Conservation (phyloP, 2,888 invertebrate species). For the Kryphioiulus occultus region DNA sequence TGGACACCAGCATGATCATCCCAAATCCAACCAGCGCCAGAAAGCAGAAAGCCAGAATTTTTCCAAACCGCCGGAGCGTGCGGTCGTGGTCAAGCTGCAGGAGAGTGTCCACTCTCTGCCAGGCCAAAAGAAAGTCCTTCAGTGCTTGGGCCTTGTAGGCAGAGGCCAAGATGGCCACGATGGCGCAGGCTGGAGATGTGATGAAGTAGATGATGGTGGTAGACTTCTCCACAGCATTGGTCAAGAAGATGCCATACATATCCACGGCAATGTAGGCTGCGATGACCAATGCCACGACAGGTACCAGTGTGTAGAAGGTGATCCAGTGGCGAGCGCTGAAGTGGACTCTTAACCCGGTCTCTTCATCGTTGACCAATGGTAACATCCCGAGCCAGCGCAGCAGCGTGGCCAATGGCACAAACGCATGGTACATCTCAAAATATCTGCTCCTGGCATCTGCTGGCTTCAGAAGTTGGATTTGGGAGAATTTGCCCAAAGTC, state of each 20-base stretch:
- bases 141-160: background rate
- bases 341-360: background rate
- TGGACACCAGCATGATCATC: no score
- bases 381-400: slow-evolving; percentile 8
- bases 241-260: background rate
- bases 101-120: background rate
- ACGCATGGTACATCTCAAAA: no score
- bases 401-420: background rate
- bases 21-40: background rate
- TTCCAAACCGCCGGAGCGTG: background rate
- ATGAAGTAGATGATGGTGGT: slow-evolving; percentile 6
- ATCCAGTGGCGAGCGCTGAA: background rate
- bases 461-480: background rate
- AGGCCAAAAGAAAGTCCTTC: background rate
- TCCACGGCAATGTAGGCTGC: background rate
- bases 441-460: background rate
- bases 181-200: background rate
- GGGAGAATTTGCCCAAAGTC: no score
- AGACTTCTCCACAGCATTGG: background rate
- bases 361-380: background rate
- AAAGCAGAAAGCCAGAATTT: background rate
- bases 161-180: background rate
- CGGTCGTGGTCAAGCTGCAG: background rate
- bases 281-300: background rate
- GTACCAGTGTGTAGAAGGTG: slow-evolving; percentile 4